phyloP scores from a whole-genome alignment of 1,140 invertebrate species.

The Lordiphosa mommai region DNA sequence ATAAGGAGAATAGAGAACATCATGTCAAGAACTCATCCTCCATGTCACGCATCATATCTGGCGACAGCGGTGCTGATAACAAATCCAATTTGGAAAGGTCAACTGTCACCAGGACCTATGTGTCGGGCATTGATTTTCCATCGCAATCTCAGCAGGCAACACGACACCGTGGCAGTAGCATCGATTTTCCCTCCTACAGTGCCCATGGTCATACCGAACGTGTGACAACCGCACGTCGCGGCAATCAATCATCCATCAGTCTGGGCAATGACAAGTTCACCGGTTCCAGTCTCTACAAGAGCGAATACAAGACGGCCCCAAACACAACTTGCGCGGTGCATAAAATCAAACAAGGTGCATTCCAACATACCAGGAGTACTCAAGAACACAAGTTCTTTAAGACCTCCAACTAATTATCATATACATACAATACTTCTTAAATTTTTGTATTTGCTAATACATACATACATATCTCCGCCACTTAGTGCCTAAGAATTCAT shows the following conservation, averaged over 20 bases:
- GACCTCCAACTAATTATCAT: constrained; percentile 80
- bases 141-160: constrained; percentile 82
- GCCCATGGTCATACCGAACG: constrained; percentile 74
- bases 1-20: constrained; percentile 81
- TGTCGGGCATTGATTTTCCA: constrained; percentile 82
- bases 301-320: constrained; percentile 85
- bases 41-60: constrained; percentile 63
- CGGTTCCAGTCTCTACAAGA: constrained; percentile 86
- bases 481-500: constrained; percentile 51
- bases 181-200: constrained; percentile 61
- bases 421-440: constrained; percentile 10
- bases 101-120: constrained; percentile 84
- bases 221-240: constrained; percentile 81
- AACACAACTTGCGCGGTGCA: constrained; percentile 88
- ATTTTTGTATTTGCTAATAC: constrained; percentile 39
- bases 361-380: constrained; percentile 90
- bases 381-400: constrained; percentile 91
- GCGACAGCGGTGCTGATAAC: constrained; percentile 15
- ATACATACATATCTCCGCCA: constrained; percentile 35
- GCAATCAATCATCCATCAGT: constrained; percentile 87
- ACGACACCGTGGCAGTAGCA: constrained; percentile 48
- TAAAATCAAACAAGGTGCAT: constrained; percentile 87
- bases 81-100: constrained; percentile 81
- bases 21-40: constrained; percentile 44
- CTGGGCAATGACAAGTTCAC: constrained; percentile 83